Evolutionary conservation across 2,888 invertebrate species (phyloP), one percentile per base, ranked within the genome.

Genomic region (Oxytorus armatus): DNA sequence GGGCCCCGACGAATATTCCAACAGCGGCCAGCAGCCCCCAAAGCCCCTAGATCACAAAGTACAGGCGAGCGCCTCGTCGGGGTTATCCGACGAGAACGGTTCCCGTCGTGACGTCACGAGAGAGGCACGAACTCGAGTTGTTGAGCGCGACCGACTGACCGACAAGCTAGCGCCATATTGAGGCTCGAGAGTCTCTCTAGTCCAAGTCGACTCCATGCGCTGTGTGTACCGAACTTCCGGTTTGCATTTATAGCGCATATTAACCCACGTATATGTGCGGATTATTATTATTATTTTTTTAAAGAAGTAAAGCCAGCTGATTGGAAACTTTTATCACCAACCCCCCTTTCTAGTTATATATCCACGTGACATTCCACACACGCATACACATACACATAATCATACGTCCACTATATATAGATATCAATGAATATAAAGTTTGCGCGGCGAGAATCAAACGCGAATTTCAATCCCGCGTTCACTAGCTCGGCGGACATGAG

Each of bases 81-180:
- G 33, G 44, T 77, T 63, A 63, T 70, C 53, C 69, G 75, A 70
- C 68, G 66, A 66, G 70, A 76, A 81, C 68, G 44, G 25, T 53
- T 47, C 65, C 14, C 79, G n/a, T n/a, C n/a, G n/a, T 78, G 82
- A 82, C 82, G 82, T 82, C 73, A 49, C 59, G 47, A 63, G 44
- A 63, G 70, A 57, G 61, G 47, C 72, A 82, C 69, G 66, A 68
- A 77, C 66, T 29, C 75, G 79, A 75, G 63, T 49, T 53, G 14
- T 18, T 51, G 16, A 51, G 33, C 55, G n/a, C 77, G 73, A 77
- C 76, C 79, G 79, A 77, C 53, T 79, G 76, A 82, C 82, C 82
- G 77, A 73, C 76, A 68, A 74, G 47, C 70, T 55, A 18, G 11
- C 18, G 47, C 36, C 47, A 59, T 23, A 63, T 51, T 57, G 61